Evolutionary conservation across 2,888 invertebrate species (phyloP).

Genomic region (Oligia fasciuncula): DNA sequence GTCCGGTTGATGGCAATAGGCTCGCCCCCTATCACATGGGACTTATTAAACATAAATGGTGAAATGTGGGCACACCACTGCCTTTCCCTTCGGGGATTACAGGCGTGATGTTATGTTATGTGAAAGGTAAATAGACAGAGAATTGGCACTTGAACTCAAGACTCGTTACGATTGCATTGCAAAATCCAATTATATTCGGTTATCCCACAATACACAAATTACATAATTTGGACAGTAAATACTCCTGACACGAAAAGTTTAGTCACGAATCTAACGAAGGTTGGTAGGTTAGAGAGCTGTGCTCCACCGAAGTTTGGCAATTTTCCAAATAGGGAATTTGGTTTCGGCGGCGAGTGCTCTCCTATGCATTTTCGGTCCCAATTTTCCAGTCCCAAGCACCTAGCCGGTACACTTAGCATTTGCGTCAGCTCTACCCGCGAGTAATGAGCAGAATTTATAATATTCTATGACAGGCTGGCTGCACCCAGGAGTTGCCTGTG

Average conservation of each 20-base stretch:
- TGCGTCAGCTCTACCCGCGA: constrained; percentile 45
- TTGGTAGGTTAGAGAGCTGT: constrained; percentile 38
- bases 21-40: not conserved
- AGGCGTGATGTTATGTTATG: not conserved
- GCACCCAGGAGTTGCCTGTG: not conserved
- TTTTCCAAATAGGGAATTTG: constrained; percentile 69
- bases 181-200: not conserved
- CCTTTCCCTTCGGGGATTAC: not conserved
- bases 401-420: constrained; percentile 56
- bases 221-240: constrained; percentile 16
- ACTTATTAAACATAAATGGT: not conserved
- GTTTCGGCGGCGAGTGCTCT: constrained; percentile 65
- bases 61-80: not conserved
- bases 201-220: constrained; percentile 20
- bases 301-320: constrained; percentile 68
- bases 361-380: constrained; percentile 68
- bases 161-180: not conserved
- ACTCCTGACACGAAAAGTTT: constrained; percentile 32
- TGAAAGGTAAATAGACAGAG: not conserved
- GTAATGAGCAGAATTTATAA: constrained; percentile 44
- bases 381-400: constrained; percentile 72
- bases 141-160: not conserved
- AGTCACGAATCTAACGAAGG: constrained; percentile 37
- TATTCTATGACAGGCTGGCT: constrained; percentile 43
- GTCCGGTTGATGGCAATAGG: not conserved